Evolutionary conservation across 2,113 vertebrate genomes (phyloP).

Genomic region (Python bivittatus): DNA sequence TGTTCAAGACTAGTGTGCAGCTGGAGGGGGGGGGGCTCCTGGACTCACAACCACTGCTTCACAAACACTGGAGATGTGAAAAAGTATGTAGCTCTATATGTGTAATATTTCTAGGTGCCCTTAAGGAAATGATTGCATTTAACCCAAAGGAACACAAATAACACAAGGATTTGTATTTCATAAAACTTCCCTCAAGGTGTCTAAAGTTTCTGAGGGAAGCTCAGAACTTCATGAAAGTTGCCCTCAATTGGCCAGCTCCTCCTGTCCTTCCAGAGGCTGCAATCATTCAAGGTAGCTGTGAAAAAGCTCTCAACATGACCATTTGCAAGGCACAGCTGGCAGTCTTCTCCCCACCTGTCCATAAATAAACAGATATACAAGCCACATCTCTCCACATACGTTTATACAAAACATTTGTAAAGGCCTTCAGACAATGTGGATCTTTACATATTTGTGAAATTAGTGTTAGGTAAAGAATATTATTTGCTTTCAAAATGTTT

Average conservation of each 20-base stretch:
- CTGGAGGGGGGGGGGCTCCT: no score
- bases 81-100: not conserved
- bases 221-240: not conserved
- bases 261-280: not conserved
- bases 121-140: not conserved
- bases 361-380: not conserved
- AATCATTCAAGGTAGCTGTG: not conserved
- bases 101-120: not conserved
- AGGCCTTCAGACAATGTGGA: not conserved
- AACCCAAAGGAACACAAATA: not conserved
- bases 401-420: not conserved
- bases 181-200: not conserved
- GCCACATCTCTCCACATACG: not conserved
- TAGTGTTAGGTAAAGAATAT: not conserved
- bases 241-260: not conserved
- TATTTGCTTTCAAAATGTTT: not conserved
- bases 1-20: no score
- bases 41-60: no score
- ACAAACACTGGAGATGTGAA: not conserved
- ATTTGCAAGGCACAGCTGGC: not conserved
- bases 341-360: not conserved
- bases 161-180: not conserved
- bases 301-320: not conserved
- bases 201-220: not conserved
- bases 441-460: not conserved